These are phyloP conservation scores for Passer domesticus DNA, from an alignment of 2,113 vertebrate genomes.

Conservation along the genomic window DNA sequence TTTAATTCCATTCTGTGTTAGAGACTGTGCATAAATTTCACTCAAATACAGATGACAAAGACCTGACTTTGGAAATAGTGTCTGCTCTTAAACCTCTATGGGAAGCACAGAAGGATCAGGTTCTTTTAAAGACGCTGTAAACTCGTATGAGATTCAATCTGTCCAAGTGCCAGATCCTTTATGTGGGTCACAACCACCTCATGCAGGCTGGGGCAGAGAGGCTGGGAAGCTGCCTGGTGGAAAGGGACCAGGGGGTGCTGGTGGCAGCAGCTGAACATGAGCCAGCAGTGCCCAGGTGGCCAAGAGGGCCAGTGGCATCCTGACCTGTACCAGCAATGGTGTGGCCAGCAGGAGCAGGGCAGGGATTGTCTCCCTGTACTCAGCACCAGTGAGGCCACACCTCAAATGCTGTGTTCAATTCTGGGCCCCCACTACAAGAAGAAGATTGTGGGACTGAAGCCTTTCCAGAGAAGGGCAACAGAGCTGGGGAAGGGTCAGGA, in stretches of 20 bases:
- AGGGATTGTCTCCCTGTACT: background rate
- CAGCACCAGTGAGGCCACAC: accelerated
- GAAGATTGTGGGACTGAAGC: accelerated
- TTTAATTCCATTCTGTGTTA: background rate
- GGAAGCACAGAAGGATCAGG: background rate
- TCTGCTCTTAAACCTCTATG: background rate
- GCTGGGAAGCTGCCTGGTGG: accelerated
- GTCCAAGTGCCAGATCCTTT: background rate
- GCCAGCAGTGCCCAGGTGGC: accelerated
- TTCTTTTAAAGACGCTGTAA: background rate
- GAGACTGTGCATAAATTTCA: background rate
- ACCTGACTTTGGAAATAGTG: background rate
- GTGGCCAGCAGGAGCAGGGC: background rate
- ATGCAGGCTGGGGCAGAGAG: accelerated
- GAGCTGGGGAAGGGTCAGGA: background rate
- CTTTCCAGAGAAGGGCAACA: accelerated
- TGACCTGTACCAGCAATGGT: accelerated
- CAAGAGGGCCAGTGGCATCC: accelerated
- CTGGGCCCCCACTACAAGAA: background rate
- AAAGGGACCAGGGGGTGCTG: background rate
- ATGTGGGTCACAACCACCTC: background rate
- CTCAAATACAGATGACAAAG: background rate
- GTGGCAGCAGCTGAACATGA: accelerated
- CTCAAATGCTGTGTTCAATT: accelerated
- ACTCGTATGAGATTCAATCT: background rate